Evolutionary conservation across 2,888 invertebrate genomes (phyloP), one percentile per base, ranked within the genome.

Genomic region (Tinea trinotella): DNA sequence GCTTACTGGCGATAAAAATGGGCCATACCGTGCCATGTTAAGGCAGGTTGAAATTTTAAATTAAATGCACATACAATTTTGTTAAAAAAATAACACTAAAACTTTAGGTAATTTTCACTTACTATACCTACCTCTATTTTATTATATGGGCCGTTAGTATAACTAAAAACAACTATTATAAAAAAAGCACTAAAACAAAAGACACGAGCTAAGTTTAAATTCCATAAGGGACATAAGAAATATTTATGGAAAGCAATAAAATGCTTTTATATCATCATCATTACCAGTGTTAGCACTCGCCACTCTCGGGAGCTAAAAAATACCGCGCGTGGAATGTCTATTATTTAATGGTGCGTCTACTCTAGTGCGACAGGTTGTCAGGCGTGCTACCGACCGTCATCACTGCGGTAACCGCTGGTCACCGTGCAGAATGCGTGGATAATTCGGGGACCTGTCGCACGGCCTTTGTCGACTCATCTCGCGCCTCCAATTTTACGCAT

Each of bases 361-460:
- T 6, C 19, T n/a, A 19, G 46, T n/a, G 17, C 40, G 46, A 46
- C 46, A 46, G 46, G 46, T 46, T 46, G 46, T 17, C 18, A 46
- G 19, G 18, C 46, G 46, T 46, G 46, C 46, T 46, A 46, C 46
- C 46, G 46, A 46, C n/a, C 18, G 46, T 19, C 18, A 17, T 17
- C 19, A 72, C 73, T 78, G 75, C 15, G 40, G 15, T 40, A 40
- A 40, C 65, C 30, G 30, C 40, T 19, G 46, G n/a, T 46, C 19
- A 73, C 73, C 78, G 75, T 75, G 75, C 74, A 76, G 72, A 82
- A 85, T 79, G 81, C 83, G 84, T 79, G 64, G 70, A 78, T 74
- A 84, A 83, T 83, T 46, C 74, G 71, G 71, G 59, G 76, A 82
- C 82, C 79, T 80, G 83, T 85, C 83, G 78, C 84, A 83, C 83